Evolutionary conservation across 2,113 vertebrate genomes (phyloP).

Genomic region (Syngnathus floridae): DNA sequence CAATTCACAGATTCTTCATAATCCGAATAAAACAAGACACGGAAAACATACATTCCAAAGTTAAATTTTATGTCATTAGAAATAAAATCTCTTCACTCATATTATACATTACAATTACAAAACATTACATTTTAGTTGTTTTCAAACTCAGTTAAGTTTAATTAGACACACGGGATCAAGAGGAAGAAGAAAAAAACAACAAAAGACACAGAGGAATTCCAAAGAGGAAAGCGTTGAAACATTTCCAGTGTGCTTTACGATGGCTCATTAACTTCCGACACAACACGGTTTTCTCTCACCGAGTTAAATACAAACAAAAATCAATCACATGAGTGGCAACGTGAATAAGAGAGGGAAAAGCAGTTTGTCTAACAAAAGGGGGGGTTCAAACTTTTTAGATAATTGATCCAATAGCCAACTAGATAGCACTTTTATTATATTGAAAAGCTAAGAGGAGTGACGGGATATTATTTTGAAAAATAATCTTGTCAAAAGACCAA

Average conservation of each 20-base stretch:
- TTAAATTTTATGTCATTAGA: conserved; percentile 64
- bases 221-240: conserved; percentile 31
- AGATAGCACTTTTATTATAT: neutral
- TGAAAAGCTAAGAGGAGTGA: neutral
- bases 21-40: conserved; percentile 1
- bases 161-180: conserved; percentile 39
- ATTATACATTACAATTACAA: conserved; percentile 58
- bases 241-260: conserved; percentile 43
- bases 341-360: neutral
- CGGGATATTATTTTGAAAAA: neutral
- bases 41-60: conserved; percentile 63
- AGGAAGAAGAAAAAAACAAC: conserved; percentile 20
- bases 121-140: conserved; percentile 16
- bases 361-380: neutral
- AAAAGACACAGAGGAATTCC: conserved; percentile 22
- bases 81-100: conserved; percentile 55
- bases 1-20: neutral
- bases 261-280: conserved; percentile 19
- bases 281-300: neutral
- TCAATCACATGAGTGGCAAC: neutral
- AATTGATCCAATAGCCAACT: neutral
- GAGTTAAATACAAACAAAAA: neutral
- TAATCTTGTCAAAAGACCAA: conserved; percentile 44
- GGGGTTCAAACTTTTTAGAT: neutral
- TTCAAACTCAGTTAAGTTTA: conserved; percentile 29